Evolutionary conservation across 2,113 vertebrate species (phyloP), one percentile per base, ranked within the genome.

Genomic region (Amphiprion ocellaris): DNA sequence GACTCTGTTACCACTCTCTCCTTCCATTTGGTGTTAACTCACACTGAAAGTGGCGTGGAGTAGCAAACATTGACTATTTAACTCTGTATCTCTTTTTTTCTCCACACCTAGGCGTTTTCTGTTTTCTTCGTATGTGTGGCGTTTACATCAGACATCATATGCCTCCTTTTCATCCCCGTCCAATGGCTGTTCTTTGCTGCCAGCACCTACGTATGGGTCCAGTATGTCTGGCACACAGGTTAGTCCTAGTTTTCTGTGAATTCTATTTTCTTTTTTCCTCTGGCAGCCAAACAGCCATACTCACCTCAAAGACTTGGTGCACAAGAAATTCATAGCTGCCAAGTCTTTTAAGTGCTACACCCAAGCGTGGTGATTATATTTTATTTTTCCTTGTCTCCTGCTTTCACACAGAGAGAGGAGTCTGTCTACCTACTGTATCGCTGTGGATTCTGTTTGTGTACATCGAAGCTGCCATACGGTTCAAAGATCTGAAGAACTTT

Each of bases 401-500:
- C 28, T 47, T 56, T n/a, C 17, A 74, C 10, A 46, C 90, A 99
- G 98, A 99, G 91, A 93, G 98, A 89, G 98, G 98, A 4, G 98
- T 99, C 49, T 99, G 98, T 94, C 93, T 99, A 87, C 98, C 98
- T 70, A 99, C 98, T 81, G 97, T 99, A 75, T 99, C 98, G 15
- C 95, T 99, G 64, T 99, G 98, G 98, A 97, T 99, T 92, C 95
- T 99, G 76, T 99, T 99, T 82, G 97, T 99, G 90, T 99, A 99
- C 94, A 99, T 99, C 77, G 98, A 99, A 96, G 98, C 98, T 81
- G 97, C 98, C 90, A 97, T 99, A 93, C 96, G 98, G 82, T 99
- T 99, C 95, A 99, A 99, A 96, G 98, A 99, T 92, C 92, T 99
- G 91, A 99, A 99, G 94, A 98, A 99, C 89, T 99, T 99, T 94